Evolutionary conservation across 1,140 invertebrate species (phyloP), one percentile per base, ranked within the genome.

Genomic region (Drosophila micromelanica): DNA sequence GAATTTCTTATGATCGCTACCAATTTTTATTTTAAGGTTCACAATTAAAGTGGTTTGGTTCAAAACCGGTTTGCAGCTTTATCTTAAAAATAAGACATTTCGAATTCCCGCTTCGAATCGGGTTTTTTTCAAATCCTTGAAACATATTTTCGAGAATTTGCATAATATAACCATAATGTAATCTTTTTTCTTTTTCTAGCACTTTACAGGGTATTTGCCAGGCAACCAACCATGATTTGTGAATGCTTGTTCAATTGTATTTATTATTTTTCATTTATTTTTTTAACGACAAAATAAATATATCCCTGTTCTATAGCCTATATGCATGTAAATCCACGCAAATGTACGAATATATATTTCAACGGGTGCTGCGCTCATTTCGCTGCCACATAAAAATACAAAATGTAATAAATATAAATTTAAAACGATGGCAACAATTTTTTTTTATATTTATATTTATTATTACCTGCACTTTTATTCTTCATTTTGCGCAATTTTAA

Each of bases 351-450:
- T 30, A 9, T 9, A 46, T 35, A 55, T 61, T 38, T 45, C 35
- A 57, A 56, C 17, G 48, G 38, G 7, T 37, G 52, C 23, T 65
- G 60, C 43, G 52, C 60, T 71, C 62, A 64, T 65, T 65, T 65
- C 38, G 51, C 17, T 45, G 61, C 46, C 38, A 70, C 56, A 70
- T 12, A 54, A 52, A 73, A 60, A 60, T 64, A 52, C 49, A 57
- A 45, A 60, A 60, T 68, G 55, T 46, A 60, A 61, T 73, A 68
- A 68, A 73, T 68, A 73, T 73, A 73, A 68, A 73, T 55, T 27
- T 46, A 38, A 43, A 59, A 42, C 11, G 23, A 27, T 43, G 38
- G n/a, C 20, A 27, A 32, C 23, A 9, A 15, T 1, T 32, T 35
- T 37, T 30, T 11, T 32, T 45, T 45, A 3, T 32, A n/a, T n/a